Percentiles rank a stretch among this genome's conserved stretches.
phyloP scores from a whole-genome alignment of 2,888 invertebrate species.

The Colostygia pectinataria region DNA sequence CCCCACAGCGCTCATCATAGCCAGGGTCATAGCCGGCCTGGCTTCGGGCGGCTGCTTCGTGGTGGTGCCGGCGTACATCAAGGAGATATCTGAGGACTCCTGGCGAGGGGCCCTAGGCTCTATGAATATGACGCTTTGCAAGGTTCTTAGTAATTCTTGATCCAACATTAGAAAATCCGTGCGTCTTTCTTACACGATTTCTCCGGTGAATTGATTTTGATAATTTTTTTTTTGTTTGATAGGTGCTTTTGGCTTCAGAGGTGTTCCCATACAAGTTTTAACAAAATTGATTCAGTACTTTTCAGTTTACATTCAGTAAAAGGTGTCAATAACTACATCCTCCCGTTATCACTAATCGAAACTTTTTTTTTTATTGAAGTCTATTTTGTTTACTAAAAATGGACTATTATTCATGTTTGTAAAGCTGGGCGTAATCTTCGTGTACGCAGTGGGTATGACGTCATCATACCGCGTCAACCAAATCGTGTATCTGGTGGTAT shows the following conservation, averaged over 20 bases:
- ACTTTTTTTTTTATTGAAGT: too few relatives aligned
- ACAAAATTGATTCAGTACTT: too few relatives aligned
- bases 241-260: too few relatives aligned
- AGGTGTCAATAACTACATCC: too few relatives aligned
- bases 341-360: too few relatives aligned
- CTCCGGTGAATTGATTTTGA: neutral
- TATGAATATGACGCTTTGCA: conserved; percentile 63
- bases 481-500: conserved; percentile 50
- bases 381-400: too few relatives aligned
- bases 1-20: conserved; percentile 48
- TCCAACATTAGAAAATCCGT: too few relatives aligned
- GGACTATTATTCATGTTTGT: neutral
- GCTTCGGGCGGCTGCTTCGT: conserved; percentile 63
- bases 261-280: too few relatives aligned
- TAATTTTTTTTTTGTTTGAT: too few relatives aligned
- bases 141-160: conserved; percentile 23
- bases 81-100: conserved; percentile 61
- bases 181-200: too few relatives aligned
- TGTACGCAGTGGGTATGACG: conserved; percentile 58
- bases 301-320: too few relatives aligned
- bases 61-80: conserved; percentile 61
- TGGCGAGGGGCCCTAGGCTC: conserved; percentile 60
- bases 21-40: conserved; percentile 55
- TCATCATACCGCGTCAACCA: conserved; percentile 54
- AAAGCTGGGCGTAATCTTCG: conserved; percentile 60